Evolutionary conservation across 1,140 invertebrate species (phyloP).

Genomic region (Oreohelix idahoensis): DNA sequence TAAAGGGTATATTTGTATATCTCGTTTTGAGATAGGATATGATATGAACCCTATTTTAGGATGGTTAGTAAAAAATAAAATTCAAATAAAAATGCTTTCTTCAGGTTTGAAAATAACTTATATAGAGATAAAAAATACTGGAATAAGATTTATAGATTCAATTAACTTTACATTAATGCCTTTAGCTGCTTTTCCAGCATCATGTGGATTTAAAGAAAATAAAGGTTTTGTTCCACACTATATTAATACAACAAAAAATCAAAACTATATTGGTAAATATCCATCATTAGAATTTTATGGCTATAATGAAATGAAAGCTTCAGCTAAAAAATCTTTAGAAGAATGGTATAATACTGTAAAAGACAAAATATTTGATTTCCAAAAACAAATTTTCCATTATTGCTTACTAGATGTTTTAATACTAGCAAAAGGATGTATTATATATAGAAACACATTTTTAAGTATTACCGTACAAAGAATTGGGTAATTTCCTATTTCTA

Average conservation of each 20-base stretch:
- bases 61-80: constrained; percentile 5
- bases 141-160: background rate
- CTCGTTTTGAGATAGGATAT: background rate
- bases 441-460: too few relatives aligned
- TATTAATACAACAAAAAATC: background rate
- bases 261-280: constrained; percentile 1
- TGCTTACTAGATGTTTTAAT: constrained; percentile 2
- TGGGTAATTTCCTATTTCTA: too few relatives aligned
- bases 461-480: too few relatives aligned
- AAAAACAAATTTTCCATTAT: background rate
- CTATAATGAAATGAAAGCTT: background rate
- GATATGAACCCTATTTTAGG: background rate
- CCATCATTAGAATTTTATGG: background rate
- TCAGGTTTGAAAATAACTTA: background rate
- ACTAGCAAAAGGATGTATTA: too few relatives aligned
- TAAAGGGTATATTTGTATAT: background rate
- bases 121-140: background rate
- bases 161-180: too few relatives aligned
- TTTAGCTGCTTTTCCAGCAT: too few relatives aligned
- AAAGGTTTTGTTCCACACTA: background rate
- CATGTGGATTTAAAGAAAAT: background rate
- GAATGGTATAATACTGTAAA: background rate
- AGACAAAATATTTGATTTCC: background rate
- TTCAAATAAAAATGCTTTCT: background rate
- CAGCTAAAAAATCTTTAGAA: background rate